Conservation (phyloP, 2,797 vertebrate species). For the Pipistrellus pygmaeus region DNA sequence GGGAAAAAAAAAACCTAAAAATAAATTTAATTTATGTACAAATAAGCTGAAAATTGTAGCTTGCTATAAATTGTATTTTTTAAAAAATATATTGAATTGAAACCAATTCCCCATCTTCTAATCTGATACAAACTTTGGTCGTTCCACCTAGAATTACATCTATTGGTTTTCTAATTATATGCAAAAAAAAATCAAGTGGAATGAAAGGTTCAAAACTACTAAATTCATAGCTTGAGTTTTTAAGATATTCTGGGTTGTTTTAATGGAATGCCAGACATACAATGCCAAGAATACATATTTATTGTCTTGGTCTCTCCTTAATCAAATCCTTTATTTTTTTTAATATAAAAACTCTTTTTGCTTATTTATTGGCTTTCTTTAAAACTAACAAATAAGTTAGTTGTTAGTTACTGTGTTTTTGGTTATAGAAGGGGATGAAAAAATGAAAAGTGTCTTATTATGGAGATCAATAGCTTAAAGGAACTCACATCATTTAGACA, state of each 20-base stretch:
- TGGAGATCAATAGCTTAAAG: neutral
- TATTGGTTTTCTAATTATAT: neutral
- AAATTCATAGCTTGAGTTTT: neutral
- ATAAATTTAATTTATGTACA: neutral
- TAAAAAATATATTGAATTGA: neutral
- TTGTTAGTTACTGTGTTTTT: neutral
- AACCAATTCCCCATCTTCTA: neutral
- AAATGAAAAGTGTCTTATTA: neutral
- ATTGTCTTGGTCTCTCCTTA: neutral
- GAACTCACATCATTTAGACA: neutral
- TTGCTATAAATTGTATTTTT: neutral
- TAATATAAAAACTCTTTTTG: neutral
- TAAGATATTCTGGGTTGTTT: neutral
- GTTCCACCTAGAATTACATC: neutral
- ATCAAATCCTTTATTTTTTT: slow-evolving; percentile 21
- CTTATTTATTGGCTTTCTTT: neutral
- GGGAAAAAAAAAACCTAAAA: neutral
- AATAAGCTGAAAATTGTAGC: neutral
- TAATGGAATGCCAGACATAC: neutral
- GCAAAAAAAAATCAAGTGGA: neutral
- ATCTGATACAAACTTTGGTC: neutral
- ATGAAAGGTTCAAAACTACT: neutral
- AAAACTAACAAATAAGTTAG: too few species aligned
- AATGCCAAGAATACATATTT: neutral
- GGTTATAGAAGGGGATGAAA: neutral